Base-by-base conservation (phyloP, 35 echinoderm and acorn worm species). In the Nesometra sesokonis region DNA sequence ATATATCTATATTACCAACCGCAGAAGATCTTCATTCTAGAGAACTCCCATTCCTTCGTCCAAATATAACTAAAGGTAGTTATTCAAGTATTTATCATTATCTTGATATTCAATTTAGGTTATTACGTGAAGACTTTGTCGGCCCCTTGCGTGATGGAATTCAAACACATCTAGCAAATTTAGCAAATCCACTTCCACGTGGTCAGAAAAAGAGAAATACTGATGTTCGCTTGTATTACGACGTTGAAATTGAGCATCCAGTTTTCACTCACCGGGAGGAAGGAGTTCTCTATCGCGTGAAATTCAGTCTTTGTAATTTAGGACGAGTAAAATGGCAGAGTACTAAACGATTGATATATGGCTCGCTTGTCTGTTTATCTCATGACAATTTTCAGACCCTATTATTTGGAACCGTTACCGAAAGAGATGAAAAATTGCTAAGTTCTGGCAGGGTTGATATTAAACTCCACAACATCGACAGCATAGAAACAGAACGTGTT, bases 261-360 rank as follows among this genome's bases (percentile, higher is more conserved):
- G 35, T 39, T 27, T 23, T 30, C 23, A 23, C 11, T 37, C 76
- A 78, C 36, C 29, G 29, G 35, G 78, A 31, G 30, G 77, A 33
- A 36, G 57, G 37, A 32, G 32, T 46, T 37, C 77, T 27, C 30
- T 35, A 37, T 36, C 80, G 23, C 80, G 37, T 30, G 23, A 79
- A 23, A 31, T 30, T 46, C 37, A 80, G 77, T 35, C 86, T 43
- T 80, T 40, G 30, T 37, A 86, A 30, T 52, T 19, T 90, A 33
- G 81, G 30, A 67, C 13, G 57, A 0, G 79, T 94, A 21, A 87
- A 77, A 36, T 98, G 95, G 95, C 38, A 90, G 29, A 38, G 29
- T 0, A 90, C 86, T 31, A 98, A 98, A 85, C 78, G 95, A 21
- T 87, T 98, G 2, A 78, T 94, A n/a, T 90, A 84, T 82, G 95